Conservation (phyloP, 2,888 invertebrate genomes). For the Gandaritis pyraliata region DNA sequence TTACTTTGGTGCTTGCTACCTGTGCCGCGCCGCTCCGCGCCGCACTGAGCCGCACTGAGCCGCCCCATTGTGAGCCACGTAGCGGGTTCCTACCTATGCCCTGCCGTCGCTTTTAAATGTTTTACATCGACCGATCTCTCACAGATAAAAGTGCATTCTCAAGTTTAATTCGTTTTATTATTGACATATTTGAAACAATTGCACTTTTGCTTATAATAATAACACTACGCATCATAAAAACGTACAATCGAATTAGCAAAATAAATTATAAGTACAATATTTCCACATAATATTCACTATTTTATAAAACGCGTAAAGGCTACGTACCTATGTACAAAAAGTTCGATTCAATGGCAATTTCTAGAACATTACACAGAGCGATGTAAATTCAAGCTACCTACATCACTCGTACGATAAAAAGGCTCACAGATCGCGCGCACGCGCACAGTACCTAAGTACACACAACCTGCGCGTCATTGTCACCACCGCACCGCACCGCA, state of each 20-base stretch:
- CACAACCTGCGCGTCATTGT: conserved; percentile 10
- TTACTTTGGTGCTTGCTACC: background rate
- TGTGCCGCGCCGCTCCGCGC: background rate
- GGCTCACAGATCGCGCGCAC: conserved; percentile 18
- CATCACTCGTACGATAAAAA: conserved; percentile 11
- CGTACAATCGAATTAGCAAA: conserved; percentile 61
- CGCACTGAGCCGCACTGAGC: too few relatives aligned
- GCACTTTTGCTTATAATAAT: conserved; percentile 65
- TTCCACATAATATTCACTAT: conserved; percentile 40
- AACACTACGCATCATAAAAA: conserved; percentile 73
- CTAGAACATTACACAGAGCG: conserved; percentile 52
- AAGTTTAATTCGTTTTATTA: conserved; percentile 49
- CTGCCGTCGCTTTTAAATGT: background rate
- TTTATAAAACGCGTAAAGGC: conserved; percentile 49
- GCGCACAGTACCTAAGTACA: too few relatives aligned
- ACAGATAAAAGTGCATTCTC: background rate
- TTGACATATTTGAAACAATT: conserved; percentile 74
- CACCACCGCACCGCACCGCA: too few relatives aligned
- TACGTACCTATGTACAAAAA: conserved; percentile 59
- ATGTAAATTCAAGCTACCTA: conserved; percentile 35
- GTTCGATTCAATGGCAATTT: conserved; percentile 68
- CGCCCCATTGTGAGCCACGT: background rate
- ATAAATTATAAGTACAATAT: conserved; percentile 58
- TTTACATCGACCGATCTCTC: background rate
- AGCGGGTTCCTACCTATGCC: background rate